Conservation (phyloP, 2,113 vertebrate species). For the Clupea harengus region DNA sequence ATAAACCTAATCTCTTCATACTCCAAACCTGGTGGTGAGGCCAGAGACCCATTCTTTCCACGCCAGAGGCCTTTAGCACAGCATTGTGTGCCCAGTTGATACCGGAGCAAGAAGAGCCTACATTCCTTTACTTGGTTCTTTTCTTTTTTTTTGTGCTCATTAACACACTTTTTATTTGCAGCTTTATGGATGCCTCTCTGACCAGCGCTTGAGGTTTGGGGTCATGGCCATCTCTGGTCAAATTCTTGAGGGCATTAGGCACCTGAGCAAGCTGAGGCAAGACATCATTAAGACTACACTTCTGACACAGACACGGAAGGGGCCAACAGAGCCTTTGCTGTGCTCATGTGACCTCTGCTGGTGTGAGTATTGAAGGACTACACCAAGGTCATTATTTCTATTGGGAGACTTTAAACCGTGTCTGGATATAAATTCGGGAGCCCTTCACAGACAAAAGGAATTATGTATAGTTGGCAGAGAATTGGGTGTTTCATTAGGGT, state of each 20-base stretch:
- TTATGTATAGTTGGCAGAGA: background rate
- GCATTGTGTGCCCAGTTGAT: background rate
- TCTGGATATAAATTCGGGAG: background rate
- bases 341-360: conserved; percentile 28
- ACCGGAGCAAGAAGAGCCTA: background rate
- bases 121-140: background rate
- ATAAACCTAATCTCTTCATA: background rate
- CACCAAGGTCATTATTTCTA: background rate
- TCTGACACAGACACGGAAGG: background rate
- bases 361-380: conserved; percentile 9
- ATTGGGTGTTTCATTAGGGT: background rate
- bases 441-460: background rate
- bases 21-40: background rate
- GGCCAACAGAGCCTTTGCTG: background rate
- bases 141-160: background rate
- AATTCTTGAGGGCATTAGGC: conserved; percentile 16
- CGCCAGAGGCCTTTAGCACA: background rate
- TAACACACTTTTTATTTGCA: conserved; percentile 18
- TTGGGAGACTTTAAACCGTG: background rate
- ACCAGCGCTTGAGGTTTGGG: background rate
- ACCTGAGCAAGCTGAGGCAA: background rate
- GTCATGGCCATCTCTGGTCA: conserved; percentile 1
- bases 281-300: conserved; percentile 12
- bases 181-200: background rate
- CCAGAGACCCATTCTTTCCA: background rate